These are phyloP conservation scores for Paracanthobrama guichenoti DNA, from an alignment of 2,113 vertebrate species.

Conservation along the genomic window DNA sequence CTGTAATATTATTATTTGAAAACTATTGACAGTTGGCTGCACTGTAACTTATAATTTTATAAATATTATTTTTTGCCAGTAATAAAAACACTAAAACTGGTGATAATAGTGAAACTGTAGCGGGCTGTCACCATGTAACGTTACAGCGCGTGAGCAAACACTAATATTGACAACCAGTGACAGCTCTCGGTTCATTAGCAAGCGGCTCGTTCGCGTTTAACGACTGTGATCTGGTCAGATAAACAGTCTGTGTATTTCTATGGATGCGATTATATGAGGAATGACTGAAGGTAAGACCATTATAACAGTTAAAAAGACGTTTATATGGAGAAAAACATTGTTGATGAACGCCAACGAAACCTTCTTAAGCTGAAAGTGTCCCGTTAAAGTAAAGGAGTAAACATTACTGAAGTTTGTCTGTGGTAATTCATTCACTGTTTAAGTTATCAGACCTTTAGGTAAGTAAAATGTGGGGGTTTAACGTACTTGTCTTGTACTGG, in stretches of 20 bases:
- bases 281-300: slow-evolving; percentile 3
- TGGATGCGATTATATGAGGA: background rate
- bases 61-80: background rate
- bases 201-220: background rate
- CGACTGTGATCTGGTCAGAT: background rate
- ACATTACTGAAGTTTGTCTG: background rate
- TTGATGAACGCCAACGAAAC: background rate
- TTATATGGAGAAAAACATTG: background rate
- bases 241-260: background rate
- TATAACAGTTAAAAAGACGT: background rate
- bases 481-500: background rate
- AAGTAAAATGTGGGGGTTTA: background rate
- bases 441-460: background rate
- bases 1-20: slow-evolving; percentile 6
- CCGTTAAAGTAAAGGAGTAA: background rate
- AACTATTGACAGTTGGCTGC: background rate
- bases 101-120: background rate
- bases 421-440: background rate
- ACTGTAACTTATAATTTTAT: background rate
- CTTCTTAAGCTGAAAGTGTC: background rate
- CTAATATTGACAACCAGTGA: slow-evolving; percentile 14
- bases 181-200: background rate
- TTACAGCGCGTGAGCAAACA: background rate
- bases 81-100: background rate
- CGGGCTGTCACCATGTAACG: slow-evolving; percentile 10